Conservation (phyloP, 2,888 invertebrate species). For the Doris montereyensis region DNA sequence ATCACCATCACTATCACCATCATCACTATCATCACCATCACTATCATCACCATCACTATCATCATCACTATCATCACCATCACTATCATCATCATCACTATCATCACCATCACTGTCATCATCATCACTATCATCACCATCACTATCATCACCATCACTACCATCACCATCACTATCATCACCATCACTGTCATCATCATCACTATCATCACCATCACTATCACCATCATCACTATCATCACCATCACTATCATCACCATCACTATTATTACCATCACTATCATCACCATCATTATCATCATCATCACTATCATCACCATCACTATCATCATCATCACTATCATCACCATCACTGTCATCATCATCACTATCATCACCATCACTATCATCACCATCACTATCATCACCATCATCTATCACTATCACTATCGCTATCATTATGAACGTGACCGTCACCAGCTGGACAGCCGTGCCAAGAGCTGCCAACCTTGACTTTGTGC, state of each 20-base stretch:
- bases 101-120: too few species aligned
- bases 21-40: too few species aligned
- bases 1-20: too few species aligned
- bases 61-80: too few species aligned
- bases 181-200: background rate
- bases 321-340: background rate
- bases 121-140: too few species aligned
- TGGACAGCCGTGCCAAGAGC: slow-evolving; percentile 13
- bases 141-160: too few species aligned
- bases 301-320: background rate
- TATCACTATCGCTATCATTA: slow-evolving; percentile 15
- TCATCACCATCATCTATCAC: background rate
- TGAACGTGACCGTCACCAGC: background rate
- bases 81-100: too few species aligned
- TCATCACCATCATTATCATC: background rate
- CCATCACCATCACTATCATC: too few species aligned
- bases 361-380: background rate
- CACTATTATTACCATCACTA: background rate
- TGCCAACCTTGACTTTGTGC: slow-evolving; percentile 2
- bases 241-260: background rate
- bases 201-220: background rate
- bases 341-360: background rate
- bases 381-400: background rate
- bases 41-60: too few species aligned
- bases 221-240: background rate